Evolutionary conservation across 2,797 vertebrate genomes (phyloP), one percentile per base, ranked within the genome.

Genomic region (Enteromius argenteus): DNA sequence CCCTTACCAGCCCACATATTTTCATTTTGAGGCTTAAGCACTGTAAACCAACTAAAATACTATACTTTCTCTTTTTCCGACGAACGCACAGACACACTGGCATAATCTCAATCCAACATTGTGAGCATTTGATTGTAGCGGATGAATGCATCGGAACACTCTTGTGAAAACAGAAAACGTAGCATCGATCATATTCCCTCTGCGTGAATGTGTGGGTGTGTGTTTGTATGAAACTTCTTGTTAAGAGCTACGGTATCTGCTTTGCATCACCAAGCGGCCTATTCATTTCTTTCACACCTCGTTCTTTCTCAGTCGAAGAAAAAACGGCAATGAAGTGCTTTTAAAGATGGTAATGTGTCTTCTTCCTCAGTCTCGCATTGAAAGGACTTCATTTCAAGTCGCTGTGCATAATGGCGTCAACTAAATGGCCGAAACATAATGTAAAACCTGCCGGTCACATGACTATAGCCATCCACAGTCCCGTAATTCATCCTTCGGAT

Each of bases 401-500:
- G 1, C 11, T 15, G 44, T 30, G 83, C 79, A 87, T 87, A 85
- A 85, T 78, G 89, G 92, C 94, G 90, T 93, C 74, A 95, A 91
- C 95, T 95, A 96, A 96, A 96, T 77, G 80, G 79, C 32, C 3
- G 60, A 68, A 81, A 72, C 79, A 81, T 87, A 87, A 87, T 86
- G 85, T 75, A 80, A 76, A 76, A 80, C 76, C 83, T 79, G 74
- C 11, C 1, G 91, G 93, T 96, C 96, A 97, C 93, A 94, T 98
- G 97, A 97, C 97, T 95, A 94, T 94, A 94, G 95, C 95, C 92
- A 94, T 91, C 96, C 95, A 95, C 96, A 96, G 96, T 96, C 95
- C 96, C 96, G 97, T 97, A 97, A 98, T 98, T 98, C 97, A 98
- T 97, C 96, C 96, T 93, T 94, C 89, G 91, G 93, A 95, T 97